A percentile compares a stretch with the other conserved stretches of the same genome.
Conservation (phyloP, 2,888 invertebrate species). For the Athetis lepigone region DNA sequence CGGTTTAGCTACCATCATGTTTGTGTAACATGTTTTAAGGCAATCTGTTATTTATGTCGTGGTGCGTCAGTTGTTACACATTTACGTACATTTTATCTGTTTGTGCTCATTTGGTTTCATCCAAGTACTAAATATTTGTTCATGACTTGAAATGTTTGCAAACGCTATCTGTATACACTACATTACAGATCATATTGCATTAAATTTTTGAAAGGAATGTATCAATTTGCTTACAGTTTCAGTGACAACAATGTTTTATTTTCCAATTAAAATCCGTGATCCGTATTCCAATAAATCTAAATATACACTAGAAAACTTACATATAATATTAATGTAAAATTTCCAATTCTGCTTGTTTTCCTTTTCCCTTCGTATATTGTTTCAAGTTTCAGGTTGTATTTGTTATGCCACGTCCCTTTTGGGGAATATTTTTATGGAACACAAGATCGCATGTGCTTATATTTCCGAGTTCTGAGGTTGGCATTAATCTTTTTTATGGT, state of each 20-base stretch:
- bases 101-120: conserved; percentile 23
- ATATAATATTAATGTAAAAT: no score
- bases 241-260: not conserved
- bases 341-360: conserved; percentile 3
- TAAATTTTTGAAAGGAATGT: conserved; percentile 1
- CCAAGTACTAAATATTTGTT: conserved; percentile 38
- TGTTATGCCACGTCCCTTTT: conserved; percentile 9
- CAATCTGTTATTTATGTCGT: conserved; percentile 1
- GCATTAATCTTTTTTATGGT: conserved; percentile 4
- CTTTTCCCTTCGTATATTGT: conserved; percentile 2
- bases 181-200: conserved; percentile 8
- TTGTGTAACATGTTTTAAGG: not conserved
- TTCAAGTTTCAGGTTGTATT: not conserved
- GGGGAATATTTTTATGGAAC: conserved; percentile 1
- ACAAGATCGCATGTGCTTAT: not conserved
- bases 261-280: no score
- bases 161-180: no score
- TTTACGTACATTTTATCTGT: conserved; percentile 15
- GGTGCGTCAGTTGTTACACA: not conserved
- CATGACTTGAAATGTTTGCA: conserved; percentile 16
- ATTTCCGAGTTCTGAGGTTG: conserved; percentile 1
- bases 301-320: no score
- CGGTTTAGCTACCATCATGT: not conserved
- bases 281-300: no score
- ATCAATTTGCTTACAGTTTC: not conserved